A percentile compares a stretch with the other conserved stretches of the same genome.
Evolutionary conservation across 2,797 vertebrate species (phyloP).

Genomic region (Synaphobranchus kaupii): DNA sequence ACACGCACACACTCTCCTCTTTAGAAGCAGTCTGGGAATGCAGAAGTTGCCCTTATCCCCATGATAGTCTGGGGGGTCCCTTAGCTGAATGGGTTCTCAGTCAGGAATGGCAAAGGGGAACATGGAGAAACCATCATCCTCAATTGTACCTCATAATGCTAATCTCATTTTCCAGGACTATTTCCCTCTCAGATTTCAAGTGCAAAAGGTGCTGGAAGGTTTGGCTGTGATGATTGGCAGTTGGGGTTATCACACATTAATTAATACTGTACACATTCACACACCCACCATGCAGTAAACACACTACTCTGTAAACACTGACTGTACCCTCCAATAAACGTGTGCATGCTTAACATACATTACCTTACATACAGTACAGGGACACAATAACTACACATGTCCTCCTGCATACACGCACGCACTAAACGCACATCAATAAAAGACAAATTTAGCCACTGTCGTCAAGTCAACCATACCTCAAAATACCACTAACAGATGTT

Average conservation of each 20-base stretch:
- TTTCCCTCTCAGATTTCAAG: slow-evolving; percentile 3
- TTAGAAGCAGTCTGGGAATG: not conserved
- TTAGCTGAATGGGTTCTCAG: slow-evolving; percentile 20
- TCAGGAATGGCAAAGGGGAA: slow-evolving; percentile 15
- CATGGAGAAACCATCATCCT: slow-evolving; percentile 25
- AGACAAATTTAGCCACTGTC: not conserved
- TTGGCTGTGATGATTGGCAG: not conserved
- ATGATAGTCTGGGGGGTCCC: not conserved
- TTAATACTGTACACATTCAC: not conserved
- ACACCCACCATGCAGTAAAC: not conserved
- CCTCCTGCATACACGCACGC: not conserved
- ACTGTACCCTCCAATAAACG: not conserved
- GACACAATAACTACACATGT: not conserved
- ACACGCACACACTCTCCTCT: slow-evolving; percentile 12
- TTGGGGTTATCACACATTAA: not conserved
- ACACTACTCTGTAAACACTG: not conserved
- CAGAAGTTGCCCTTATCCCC: not conserved
- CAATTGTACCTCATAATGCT: slow-evolving; percentile 11
- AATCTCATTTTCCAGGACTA: slow-evolving; percentile 32
- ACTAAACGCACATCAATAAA: not conserved
- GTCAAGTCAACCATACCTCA: not conserved
- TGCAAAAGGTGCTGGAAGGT: not conserved
- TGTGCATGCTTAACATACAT: not conserved
- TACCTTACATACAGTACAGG: not conserved
- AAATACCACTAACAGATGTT: not conserved